Evolutionary conservation across 2,888 invertebrate species (phyloP), one percentile per base, ranked within the genome.

Genomic region (Calephelis perditalis): DNA sequence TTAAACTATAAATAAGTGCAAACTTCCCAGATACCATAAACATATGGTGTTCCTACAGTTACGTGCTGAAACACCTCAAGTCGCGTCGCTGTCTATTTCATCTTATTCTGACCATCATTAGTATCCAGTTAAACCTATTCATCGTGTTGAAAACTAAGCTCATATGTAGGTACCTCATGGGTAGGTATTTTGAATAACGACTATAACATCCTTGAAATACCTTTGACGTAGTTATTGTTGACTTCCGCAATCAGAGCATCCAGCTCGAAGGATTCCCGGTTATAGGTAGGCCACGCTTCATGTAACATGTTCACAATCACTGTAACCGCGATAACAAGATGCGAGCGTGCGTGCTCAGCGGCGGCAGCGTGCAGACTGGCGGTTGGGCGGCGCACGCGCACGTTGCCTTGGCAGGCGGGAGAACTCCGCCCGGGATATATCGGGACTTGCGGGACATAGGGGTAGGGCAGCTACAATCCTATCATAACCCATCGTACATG

Each of bases 161-260:
- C 8, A 7, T 40, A 8, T 8, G 40, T 40, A 40, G 40, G 7
- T 8, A 40, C 40, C 40, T 40, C 40, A 40, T 40, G 5, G 8
- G 8, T 26, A 40, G 40, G 46, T 12, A 46, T 46, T 12, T 7
- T 12, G 10, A 26, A 1, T 49, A 26, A 12, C 10, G 26, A 9
- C 46, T n/a, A 11, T 7, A 49, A 15, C 70, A 35, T 46, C 26
- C 35, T 10, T 15, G 56, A 67, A 76, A 75, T 67, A 86, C 87
- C 86, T 81, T 86, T 84, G 37, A 75, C 61, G 65, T 73, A 78
- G 65, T 73, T 73, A 74, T 82, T 86, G 78, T 87, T 85, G 65
- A 87, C 84, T 66, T 89, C 88, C 0, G 81, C 80, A 59, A 88
- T 82, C 66, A 86, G 73, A 56, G 81, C 83, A 58, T 86, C 87